Evolutionary conservation across 2,797 vertebrate genomes (phyloP).

Genomic region (Tangara arthus): DNA sequence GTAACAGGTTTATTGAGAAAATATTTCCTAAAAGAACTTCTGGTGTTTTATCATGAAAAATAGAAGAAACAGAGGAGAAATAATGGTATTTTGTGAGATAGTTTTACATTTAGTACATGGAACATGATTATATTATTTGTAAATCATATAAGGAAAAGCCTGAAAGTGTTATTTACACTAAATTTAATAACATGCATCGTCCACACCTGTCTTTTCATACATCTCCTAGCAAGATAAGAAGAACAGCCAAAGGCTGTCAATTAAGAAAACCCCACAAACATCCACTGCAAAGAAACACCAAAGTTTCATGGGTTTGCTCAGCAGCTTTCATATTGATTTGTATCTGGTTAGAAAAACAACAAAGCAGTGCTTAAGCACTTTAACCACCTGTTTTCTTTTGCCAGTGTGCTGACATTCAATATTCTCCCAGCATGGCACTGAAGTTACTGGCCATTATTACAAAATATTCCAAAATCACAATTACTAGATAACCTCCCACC

Average conservation of each 20-base stretch:
- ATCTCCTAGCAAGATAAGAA: not conserved
- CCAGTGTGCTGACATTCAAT: not conserved
- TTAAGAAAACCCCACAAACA: not conserved
- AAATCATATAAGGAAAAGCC: not conserved
- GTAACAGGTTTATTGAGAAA: not conserved
- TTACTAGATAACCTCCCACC: not conserved
- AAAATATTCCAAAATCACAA: not conserved
- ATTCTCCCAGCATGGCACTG: not conserved
- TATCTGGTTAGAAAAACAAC: not conserved
- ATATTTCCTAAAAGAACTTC: not conserved
- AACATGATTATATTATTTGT: not conserved
- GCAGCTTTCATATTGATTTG: not conserved
- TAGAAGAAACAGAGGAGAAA: not conserved
- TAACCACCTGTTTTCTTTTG: not conserved
- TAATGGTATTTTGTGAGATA: not conserved
- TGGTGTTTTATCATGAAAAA: not conserved
- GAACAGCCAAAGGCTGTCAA: not conserved
- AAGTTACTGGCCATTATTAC: not conserved
- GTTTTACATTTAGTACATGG: not conserved
- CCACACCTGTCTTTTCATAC: not conserved
- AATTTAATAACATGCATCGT: not conserved
- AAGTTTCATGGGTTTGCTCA: not conserved
- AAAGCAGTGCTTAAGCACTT: not conserved
- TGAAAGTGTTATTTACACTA: not conserved
- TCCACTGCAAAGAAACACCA: not conserved